phyloP scores from a whole-genome alignment of 2,888 invertebrate species.

The Ametastegia equiseti region DNA sequence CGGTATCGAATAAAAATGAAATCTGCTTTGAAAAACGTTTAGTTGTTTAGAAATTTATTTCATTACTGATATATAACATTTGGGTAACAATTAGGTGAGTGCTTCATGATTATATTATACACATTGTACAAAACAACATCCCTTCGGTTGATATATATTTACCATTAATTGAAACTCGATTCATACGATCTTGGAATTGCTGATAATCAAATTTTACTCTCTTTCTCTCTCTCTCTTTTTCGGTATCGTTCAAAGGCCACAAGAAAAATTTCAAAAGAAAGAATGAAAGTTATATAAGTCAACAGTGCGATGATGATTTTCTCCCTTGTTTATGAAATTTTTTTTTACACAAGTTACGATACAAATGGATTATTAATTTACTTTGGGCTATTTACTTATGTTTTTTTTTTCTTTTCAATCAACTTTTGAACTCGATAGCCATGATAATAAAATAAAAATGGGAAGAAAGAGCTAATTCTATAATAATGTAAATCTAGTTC shows the following conservation, averaged over 20 bases:
- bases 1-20: too few relatives aligned
- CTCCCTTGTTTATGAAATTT: neutral
- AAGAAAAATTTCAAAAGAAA: neutral
- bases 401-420: too few relatives aligned
- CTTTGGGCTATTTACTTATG: too few relatives aligned
- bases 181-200: conserved; percentile 1
- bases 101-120: conserved; percentile 63
- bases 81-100: conserved; percentile 62
- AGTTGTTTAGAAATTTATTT: conserved; percentile 40
- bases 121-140: conserved; percentile 70
- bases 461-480: conserved; percentile 1
- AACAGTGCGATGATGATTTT: neutral
- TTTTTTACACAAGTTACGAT: neutral
- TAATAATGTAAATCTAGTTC: conserved; percentile 33
- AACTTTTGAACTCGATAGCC: too few relatives aligned
- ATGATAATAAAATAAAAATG: neutral
- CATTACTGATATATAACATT: conserved; percentile 60
- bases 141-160: conserved; percentile 52
- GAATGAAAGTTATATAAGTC: too few relatives aligned
- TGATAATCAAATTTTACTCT: neutral
- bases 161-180: conserved; percentile 15
- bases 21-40: too few relatives aligned
- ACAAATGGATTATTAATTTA: too few relatives aligned
- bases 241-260: neutral
- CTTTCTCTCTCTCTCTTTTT: conserved; percentile 3